Evolutionary conservation across 2,113 vertebrate genomes (phyloP).

Genomic region (Hippopotamus amphibius): DNA sequence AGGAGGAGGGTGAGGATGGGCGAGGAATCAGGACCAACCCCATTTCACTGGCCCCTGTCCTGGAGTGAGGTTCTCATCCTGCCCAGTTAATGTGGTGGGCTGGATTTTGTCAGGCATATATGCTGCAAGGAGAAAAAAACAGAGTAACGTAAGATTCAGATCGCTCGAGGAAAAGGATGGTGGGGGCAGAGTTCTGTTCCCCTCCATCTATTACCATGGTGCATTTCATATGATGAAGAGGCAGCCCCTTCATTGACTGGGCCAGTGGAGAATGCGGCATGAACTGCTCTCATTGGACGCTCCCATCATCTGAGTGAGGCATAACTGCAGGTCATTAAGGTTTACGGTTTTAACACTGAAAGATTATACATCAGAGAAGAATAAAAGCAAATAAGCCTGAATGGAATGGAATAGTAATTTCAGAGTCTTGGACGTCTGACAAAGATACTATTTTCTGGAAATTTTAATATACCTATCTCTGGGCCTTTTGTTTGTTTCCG

Average conservation of each 20-base stretch:
- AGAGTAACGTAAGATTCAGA: background rate
- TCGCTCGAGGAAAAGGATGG: background rate
- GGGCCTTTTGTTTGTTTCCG: background rate
- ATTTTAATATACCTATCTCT: background rate
- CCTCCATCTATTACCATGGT: background rate
- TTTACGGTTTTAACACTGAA: background rate
- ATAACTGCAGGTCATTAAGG: background rate
- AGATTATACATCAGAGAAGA: background rate
- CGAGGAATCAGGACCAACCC: background rate
- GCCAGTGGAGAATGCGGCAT: background rate
- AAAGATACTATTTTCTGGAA: background rate
- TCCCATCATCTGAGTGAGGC: background rate
- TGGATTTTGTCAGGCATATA: background rate
- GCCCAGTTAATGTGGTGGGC: background rate
- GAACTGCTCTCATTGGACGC: background rate
- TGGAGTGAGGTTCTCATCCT: background rate
- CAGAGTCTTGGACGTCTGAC: background rate
- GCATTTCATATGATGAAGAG: background rate
- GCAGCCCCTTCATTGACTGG: background rate
- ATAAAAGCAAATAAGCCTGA: background rate
- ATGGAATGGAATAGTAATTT: slow-evolving; percentile 16
- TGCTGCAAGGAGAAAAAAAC: background rate
- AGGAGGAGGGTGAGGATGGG: background rate
- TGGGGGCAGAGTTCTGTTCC: background rate
- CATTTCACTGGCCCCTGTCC: background rate